Evolutionary conservation across 92 coral and sea anemone species (phyloP), one percentile per base, ranked within the genome.

Genomic region (Bergia sp.): DNA sequence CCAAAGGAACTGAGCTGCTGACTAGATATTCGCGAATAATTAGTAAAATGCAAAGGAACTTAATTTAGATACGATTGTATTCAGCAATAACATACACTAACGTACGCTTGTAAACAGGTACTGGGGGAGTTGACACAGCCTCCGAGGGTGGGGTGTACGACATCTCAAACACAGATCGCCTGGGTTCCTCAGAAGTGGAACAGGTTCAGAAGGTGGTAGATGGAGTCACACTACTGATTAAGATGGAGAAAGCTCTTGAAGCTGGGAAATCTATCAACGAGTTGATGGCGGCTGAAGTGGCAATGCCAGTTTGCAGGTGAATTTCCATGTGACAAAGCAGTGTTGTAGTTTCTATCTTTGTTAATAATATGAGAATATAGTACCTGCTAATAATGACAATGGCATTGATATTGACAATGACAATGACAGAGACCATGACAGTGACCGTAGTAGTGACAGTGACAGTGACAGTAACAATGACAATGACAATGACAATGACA

Each of bases 121-220:
- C 95, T 8, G 98, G 98, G n/a, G 98, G 98, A 38, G 98, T 96
- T 7, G 96, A 96, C 77, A 96, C 98, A 13, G 93, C 90, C 40
- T 92, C 98, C 1, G 94, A 92, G 2, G 97, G 95, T 50, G 98
- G 95, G 13, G 89, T 91, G 11, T 96, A 83, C 73, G 98, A 96
- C 86, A 94, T 96, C 77, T 94, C 97, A 1, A 96, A 96, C 92
- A 89, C 96, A n/a, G 98, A 96, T 89, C 91, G 96, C 21, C 94
- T 94, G n/a, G 98, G 98, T 1, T 88, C 94, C 21, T 96, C 98
- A 0, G 98, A 96, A 76, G 98, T 96, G 7, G 95, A 96, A 43
- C 96, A 94, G 76, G 96, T 96, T 7, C 98, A 96, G 82, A 85
- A 88, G 8, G 97, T 96, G 66, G 86, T 96, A 6, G 97, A 96